A percentile compares a stretch with the other conserved stretches of the same genome.
These are phyloP conservation scores for Microcebus ravelobensis DNA, from an alignment of 2,113 vertebrate genomes.

Conservation along the genomic window DNA sequence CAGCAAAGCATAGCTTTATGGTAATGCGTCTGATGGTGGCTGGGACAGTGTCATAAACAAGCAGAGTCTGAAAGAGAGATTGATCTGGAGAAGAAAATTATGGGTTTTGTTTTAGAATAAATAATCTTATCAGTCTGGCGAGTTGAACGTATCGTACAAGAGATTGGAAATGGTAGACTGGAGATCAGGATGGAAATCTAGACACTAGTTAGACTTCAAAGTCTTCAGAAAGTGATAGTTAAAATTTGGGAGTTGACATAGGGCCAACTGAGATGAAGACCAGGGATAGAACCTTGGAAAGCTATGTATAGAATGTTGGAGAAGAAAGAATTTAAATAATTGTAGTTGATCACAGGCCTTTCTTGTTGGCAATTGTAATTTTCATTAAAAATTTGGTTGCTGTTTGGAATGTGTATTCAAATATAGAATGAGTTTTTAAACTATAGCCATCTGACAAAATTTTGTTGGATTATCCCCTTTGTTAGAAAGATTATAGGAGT, in stretches of 20 bases:
- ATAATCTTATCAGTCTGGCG: neutral
- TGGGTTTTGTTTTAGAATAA: neutral
- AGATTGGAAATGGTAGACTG: neutral
- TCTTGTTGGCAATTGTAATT: neutral
- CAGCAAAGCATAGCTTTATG: neutral
- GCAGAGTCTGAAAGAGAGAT: neutral
- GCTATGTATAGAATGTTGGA: accelerated
- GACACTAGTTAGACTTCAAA: neutral
- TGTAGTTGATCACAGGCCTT: neutral
- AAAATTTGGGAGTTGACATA: neutral
- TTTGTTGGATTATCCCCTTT: slow-evolving; percentile 75
- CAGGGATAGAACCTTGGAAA: neutral
- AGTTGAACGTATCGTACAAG: neutral
- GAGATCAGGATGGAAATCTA: neutral
- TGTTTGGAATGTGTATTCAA: neutral
- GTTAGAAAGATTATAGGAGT: slow-evolving; percentile 72
- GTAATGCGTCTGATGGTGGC: neutral
- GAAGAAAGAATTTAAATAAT: neutral
- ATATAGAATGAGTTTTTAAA: slow-evolving; percentile 62
- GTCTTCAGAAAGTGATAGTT: neutral
- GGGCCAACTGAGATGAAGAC: neutral
- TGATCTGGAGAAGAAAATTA: neutral
- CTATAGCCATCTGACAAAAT: slow-evolving; percentile 65
- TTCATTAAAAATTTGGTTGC: slow-evolving; percentile 19
- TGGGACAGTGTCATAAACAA: neutral